Evolutionary conservation across 2,797 vertebrate species (phyloP).

Genomic region (Myripristis murdjan): DNA sequence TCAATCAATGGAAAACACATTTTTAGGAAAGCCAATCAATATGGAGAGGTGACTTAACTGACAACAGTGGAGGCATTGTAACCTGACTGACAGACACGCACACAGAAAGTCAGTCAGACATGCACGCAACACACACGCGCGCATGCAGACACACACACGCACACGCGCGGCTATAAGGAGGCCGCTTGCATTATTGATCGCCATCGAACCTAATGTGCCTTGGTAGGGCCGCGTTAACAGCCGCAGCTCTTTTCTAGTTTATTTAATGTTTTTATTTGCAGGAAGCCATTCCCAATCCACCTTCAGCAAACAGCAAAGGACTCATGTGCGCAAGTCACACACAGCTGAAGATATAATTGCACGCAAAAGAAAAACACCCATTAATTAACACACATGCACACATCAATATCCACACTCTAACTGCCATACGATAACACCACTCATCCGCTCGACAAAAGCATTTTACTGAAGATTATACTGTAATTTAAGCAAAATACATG

Average conservation of each 20-base stretch:
- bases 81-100: slow-evolving; percentile 39
- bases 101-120: not conserved
- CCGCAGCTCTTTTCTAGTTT: slow-evolving; percentile 34
- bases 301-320: not conserved
- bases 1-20: slow-evolving; percentile 74
- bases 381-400: not conserved
- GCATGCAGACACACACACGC: not conserved
- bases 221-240: slow-evolving; percentile 34
- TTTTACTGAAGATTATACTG: too few species aligned
- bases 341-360: not conserved
- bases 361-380: slow-evolving; percentile 1
- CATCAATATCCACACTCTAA: not conserved
- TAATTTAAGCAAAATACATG: too few species aligned
- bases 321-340: not conserved
- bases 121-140: not conserved
- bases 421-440: too few species aligned
- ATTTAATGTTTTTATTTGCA: slow-evolving; percentile 41
- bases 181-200: slow-evolving; percentile 16
- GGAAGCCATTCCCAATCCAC: slow-evolving; percentile 1
- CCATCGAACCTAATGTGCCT: slow-evolving; percentile 33
- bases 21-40: slow-evolving; percentile 65
- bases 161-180: not conserved
- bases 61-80: slow-evolving; percentile 38
- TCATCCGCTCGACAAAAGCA: too few species aligned
- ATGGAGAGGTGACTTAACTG: slow-evolving; percentile 55